These are phyloP conservation scores for Leucophenga varia DNA, from an alignment of 1,140 invertebrate species.

Conservation along the genomic window DNA sequence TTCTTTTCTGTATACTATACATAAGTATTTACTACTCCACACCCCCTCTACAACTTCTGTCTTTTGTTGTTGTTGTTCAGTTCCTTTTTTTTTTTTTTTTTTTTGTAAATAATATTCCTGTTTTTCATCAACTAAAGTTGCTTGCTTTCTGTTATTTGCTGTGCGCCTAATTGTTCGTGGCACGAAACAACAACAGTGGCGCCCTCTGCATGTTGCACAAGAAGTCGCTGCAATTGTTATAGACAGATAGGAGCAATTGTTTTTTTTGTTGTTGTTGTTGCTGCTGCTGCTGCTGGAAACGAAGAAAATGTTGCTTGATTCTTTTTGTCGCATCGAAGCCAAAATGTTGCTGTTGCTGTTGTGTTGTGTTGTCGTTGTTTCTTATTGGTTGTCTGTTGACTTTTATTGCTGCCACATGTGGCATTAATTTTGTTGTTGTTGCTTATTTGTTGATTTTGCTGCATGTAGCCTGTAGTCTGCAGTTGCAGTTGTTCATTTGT, in stretches of 20 bases:
- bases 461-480: conserved; percentile 27
- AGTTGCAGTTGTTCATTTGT: conserved; percentile 1
- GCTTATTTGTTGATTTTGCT: too few relatives aligned
- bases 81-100: too few relatives aligned
- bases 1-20: too few relatives aligned
- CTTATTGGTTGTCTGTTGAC: background rate
- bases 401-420: too few relatives aligned
- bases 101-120: too few relatives aligned
- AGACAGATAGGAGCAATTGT: too few relatives aligned
- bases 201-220: conserved; percentile 55
- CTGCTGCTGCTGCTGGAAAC: too few relatives aligned
- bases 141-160: conserved; percentile 22
- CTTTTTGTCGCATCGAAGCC: conserved; percentile 20
- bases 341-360: conserved; percentile 42
- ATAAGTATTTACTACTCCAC: too few relatives aligned
- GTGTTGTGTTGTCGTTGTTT: background rate
- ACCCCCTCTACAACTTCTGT: too few relatives aligned
- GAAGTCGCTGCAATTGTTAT: too few relatives aligned
- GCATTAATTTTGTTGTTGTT: background rate
- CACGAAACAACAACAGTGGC: conserved; percentile 55
- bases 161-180: conserved; percentile 50
- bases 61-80: too few relatives aligned
- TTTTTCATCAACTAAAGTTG: background rate
- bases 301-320: too few relatives aligned
- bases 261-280: background rate